Evolutionary conservation across 2,797 vertebrate genomes (phyloP).

Genomic region (Scyliorhinus canicula): DNA sequence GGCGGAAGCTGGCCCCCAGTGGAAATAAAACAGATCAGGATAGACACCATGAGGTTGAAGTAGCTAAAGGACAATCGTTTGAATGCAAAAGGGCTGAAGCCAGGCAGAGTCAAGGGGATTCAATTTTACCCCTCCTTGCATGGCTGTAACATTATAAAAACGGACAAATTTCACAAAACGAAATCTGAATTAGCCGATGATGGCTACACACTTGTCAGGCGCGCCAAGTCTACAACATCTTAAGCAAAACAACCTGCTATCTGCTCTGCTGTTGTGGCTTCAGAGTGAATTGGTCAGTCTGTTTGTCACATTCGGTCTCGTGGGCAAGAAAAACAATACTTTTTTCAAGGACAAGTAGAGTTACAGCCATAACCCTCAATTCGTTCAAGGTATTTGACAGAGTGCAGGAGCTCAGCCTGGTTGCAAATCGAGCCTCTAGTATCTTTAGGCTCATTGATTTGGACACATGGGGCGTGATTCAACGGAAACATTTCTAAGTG

Average conservation of each 20-base stretch:
- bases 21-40: too few relatives aligned
- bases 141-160: neutral
- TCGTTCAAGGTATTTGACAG: too few relatives aligned
- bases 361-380: neutral
- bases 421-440: too few relatives aligned
- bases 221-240: neutral
- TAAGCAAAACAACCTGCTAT: neutral
- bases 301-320: neutral
- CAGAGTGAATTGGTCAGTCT: neutral
- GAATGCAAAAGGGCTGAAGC: too few relatives aligned
- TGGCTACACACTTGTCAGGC: neutral
- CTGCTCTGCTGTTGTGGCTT: neutral
- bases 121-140: too few relatives aligned
- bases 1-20: too few relatives aligned
- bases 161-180: neutral
- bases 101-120: too few relatives aligned
- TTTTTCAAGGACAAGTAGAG: neutral
- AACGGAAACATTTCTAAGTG: too few relatives aligned
- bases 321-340: neutral
- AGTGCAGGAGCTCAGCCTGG: neutral
- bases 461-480: too few relatives aligned
- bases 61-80: too few relatives aligned
- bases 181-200: neutral
- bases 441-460: too few relatives aligned
- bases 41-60: too few relatives aligned